phyloP scores from a whole-genome alignment of 2,888 invertebrate species.

The Cantharis lateralis region DNA sequence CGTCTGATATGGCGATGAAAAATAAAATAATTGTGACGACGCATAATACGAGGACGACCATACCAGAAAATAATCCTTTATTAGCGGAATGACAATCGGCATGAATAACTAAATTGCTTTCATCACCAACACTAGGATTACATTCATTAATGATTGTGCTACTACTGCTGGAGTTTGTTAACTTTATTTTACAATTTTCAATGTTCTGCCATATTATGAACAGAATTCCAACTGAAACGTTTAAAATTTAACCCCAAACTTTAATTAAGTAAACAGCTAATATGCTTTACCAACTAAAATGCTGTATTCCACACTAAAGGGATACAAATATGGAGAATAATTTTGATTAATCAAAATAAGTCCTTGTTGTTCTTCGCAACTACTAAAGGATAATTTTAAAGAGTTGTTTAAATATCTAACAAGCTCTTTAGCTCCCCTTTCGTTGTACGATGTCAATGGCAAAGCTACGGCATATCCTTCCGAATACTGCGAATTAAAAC shows the following conservation, averaged over 20 bases:
- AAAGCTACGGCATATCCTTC: conserved; percentile 43
- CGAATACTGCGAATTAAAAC: not conserved
- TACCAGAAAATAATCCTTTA: conserved; percentile 73
- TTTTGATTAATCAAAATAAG: conserved; percentile 61
- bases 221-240: conserved; percentile 67
- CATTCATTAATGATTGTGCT: conserved; percentile 46
- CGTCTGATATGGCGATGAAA: conserved; percentile 62
- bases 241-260: conserved; percentile 4
- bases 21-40: conserved; percentile 66
- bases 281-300: conserved; percentile 68
- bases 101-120: conserved; percentile 54
- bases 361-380: conserved; percentile 58
- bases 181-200: conserved; percentile 60
- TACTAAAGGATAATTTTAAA: conserved; percentile 39
- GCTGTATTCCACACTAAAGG: conserved; percentile 81
- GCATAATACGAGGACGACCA: conserved; percentile 60
- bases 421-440: conserved; percentile 46
- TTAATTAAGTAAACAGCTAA: not conserved
- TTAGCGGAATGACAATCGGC: conserved; percentile 78
- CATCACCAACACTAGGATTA: conserved; percentile 38
- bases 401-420: conserved; percentile 40
- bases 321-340: conserved; percentile 77
- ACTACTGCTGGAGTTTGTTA: conserved; percentile 2
- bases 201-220: conserved; percentile 78
- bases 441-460: conserved; percentile 46